Conservation (phyloP, 2,797 vertebrate genomes). For the Falco concolor region DNA sequence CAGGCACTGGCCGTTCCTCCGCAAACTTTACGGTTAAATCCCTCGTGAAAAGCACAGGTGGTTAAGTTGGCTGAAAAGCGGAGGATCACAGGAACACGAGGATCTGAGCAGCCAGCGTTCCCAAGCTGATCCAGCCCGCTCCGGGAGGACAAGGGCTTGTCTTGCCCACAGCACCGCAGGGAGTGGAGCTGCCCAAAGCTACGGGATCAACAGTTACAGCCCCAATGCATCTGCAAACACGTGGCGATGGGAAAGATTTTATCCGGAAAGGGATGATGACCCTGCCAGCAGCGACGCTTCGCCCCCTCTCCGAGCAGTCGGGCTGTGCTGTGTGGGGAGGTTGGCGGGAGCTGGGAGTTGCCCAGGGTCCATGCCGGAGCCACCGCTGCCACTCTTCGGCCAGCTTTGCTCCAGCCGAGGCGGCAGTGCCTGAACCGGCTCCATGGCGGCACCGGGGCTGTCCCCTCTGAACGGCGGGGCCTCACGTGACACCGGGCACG, state of each 20-base stretch:
- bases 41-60: accelerated
- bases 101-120: background rate
- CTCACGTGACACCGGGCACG: slow-evolving; percentile 84
- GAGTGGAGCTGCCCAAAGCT: background rate
- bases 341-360: accelerated
- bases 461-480: slow-evolving; percentile 59
- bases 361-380: background rate
- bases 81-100: accelerated
- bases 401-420: background rate
- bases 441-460: background rate
- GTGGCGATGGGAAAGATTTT: accelerated
- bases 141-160: background rate
- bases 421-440: background rate
- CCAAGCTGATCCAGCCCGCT: background rate
- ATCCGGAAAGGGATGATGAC: accelerated
- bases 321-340: background rate
- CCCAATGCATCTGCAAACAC: accelerated
- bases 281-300: background rate
- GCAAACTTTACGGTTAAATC: background rate
- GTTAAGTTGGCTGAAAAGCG: too few species aligned
- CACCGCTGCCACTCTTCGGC: accelerated
- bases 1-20: background rate
- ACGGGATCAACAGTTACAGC: accelerated
- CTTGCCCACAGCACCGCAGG: background rate
- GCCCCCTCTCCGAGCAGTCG: accelerated